Base-by-base conservation (phyloP, 2,113 vertebrate genomes). In the Rhynchomys soricoides region DNA sequence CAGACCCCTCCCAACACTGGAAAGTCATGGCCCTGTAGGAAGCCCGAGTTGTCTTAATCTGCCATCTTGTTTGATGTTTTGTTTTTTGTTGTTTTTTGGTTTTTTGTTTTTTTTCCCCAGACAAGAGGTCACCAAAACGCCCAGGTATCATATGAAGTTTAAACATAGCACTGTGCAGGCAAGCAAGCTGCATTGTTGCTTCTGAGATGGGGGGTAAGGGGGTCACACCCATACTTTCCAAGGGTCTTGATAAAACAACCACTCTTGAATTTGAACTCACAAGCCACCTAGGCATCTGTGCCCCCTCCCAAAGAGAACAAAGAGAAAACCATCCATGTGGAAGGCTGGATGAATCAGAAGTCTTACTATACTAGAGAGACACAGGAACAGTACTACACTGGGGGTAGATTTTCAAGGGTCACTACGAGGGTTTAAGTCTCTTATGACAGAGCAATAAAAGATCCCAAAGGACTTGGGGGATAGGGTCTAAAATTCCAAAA, bases 151-250 rank as follows among this genome's bases (percentile, higher is more conserved):
- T 5, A 34, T 52, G 31, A n/a, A 21, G 22, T 2, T 52, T 50
- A 75, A 85, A 48, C 37, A 50, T 40, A 15, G 3, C 22, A 2
- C 43, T 5, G 3, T 1, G 2, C 0, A 26, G 45, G 73, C 26
- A 68, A 40, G 1, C 68, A 15, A 34, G 43, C 26, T 34, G 17
- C 11, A 2, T 15, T 48, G 2, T 0, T 21, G 15, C 88, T 50
- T 0, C 2, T 0, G 43, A n/a, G 6, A 40, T 43, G 19, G 5
- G 7, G 16, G 2, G 4, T 1, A 0, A 0, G 5, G 10, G 6
- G 19, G 48, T 59, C 37, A 0, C 5, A 24, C n/a, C 74, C 52
- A 3, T 11, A 12, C 62, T 40, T 71, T 78, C 13, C 34, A 19
- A 48, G 37, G 83, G 40, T 66, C 70, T 89, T 75, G 82, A 57